These are phyloP conservation scores for Mizuhopecten yessoensis DNA, from an alignment of 1,140 invertebrate genomes.

Conservation along the genomic window DNA sequence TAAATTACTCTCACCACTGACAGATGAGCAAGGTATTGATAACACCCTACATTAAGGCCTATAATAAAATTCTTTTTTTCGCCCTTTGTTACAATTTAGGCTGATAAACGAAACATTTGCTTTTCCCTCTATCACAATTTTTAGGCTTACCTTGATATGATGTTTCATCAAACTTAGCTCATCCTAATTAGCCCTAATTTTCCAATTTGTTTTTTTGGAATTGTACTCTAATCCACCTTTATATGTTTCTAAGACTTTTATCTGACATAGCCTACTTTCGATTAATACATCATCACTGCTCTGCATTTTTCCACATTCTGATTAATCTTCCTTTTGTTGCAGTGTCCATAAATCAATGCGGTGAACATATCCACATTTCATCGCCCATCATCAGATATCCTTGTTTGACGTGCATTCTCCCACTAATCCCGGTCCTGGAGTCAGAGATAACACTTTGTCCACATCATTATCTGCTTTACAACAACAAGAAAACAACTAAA, in stretches of 20 bases:
- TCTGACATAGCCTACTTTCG: not conserved
- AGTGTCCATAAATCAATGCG: not conserved
- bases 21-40: slow-evolving; percentile 31
- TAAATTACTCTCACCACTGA: not conserved
- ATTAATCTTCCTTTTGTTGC: not conserved
- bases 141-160: not conserved
- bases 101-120: not conserved
- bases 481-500: not conserved
- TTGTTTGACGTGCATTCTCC: not conserved
- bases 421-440: not conserved
- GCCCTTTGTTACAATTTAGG: not conserved
- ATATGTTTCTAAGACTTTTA: not conserved
- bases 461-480: not conserved
- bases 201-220: not conserved
- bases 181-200: not conserved
- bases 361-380: not conserved
- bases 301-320: not conserved
- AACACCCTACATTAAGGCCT: not conserved
- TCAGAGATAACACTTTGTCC: not conserved
- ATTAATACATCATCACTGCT: not conserved
- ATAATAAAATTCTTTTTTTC: not conserved
- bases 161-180: not conserved
- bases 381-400: not conserved
- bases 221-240: not conserved
- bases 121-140: not conserved